phyloP scores from a whole-genome alignment of 2,888 invertebrate genomes.

The Cremastinae sp. region DNA sequence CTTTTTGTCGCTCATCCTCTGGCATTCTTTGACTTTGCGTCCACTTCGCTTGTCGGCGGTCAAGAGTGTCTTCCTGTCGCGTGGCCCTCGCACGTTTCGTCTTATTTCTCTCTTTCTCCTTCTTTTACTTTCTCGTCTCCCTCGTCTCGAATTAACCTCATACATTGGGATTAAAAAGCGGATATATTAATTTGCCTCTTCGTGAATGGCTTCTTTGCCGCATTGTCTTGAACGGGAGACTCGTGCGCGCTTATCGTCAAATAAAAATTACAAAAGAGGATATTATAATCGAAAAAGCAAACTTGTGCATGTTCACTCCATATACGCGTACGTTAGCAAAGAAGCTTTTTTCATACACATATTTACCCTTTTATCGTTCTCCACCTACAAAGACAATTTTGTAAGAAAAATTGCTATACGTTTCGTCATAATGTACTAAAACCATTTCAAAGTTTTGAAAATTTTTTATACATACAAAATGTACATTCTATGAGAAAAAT shows the following conservation, averaged over 20 bases:
- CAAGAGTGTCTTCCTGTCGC: slow-evolving; percentile 79
- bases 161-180: slow-evolving; percentile 80
- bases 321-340: no score
- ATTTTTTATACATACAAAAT: no score
- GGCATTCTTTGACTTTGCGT: slow-evolving; percentile 22
- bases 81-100: slow-evolving; percentile 76
- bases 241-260: slow-evolving; percentile 3
- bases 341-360: no score
- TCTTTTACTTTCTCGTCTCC: slow-evolving; percentile 74
- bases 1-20: slow-evolving; percentile 28
- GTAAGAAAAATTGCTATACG: no score
- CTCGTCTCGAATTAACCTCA: slow-evolving; percentile 77
- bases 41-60: slow-evolving; percentile 39
- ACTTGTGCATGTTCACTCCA: no score
- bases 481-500: no score
- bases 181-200: slow-evolving; percentile 79
- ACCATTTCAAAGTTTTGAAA: no score
- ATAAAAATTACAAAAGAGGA: background rate
- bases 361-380: no score
- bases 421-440: no score
- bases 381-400: no score
- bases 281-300: no score
- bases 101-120: slow-evolving; percentile 74
- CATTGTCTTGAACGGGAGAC: slow-evolving; percentile 19
- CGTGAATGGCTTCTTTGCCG: slow-evolving; percentile 49